Base-by-base conservation (phyloP, 2,888 invertebrate species). In the Pterobdella sp. region DNA sequence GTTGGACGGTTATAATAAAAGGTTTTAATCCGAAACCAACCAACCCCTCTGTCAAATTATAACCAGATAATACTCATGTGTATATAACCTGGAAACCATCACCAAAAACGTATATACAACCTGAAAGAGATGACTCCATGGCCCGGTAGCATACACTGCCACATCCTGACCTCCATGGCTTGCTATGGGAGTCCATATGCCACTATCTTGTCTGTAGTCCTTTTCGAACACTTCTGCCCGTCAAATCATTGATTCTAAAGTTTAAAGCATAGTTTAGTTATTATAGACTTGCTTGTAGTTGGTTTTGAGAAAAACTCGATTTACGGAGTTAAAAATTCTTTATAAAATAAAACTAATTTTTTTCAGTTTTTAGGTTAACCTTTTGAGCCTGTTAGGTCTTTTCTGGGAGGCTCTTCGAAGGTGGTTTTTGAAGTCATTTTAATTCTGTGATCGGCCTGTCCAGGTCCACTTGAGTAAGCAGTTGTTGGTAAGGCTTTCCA, bases 101-200 rank as follows among this genome's bases (percentile, higher is more conserved):
- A n/a, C n/a, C n/a, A n/a, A n/a, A n/a, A n/a, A n/a, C n/a, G n/a
- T n/a, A n/a, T n/a, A n/a, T n/a, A n/a, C n/a, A n/a, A n/a, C 34
- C 10, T 66, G 66, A 22, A 66, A 66, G 18, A 66, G 66, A 31
- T 66, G 66, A 66, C 34, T 34, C 66, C 66, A 66, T 1, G 66
- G 66, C 32, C 66, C 66, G 7, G 2, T 66, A n/a, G 66, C 66
- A 22, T 66, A 66, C 4, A 66, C 66, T 4, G 66, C 90, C 0
- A 92, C 92, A 80, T 92, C 92, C 83, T 92, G 92, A 1, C 84
- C 85, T 7, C 82, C 83, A 75, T 85, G 85, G 0, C 83, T 82
- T 76, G 84, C 85, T 0, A 72, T 77, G 0, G 37, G 42, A 1
- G 71, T 34, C 22, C 67, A 69, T 22, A 75, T 68, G 3, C 68